A percentile compares a stretch with the other conserved stretches of the same genome.
Conservation (phyloP, 2,797 vertebrate species). For the Kryptolebias ocellatus region DNA sequence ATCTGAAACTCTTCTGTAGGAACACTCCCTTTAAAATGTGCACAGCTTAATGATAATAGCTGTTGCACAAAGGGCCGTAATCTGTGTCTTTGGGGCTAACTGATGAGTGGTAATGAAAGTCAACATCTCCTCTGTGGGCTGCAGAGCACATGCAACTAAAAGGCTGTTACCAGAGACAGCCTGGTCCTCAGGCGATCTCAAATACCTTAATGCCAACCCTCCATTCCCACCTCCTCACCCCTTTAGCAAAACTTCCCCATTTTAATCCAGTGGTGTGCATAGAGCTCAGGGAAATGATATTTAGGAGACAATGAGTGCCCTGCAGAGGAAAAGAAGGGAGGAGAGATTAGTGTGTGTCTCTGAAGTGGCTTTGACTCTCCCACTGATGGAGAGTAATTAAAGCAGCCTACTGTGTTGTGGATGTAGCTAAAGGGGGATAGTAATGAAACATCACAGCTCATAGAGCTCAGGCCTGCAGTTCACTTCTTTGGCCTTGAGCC, state of each 20-base stretch:
- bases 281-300: constrained; percentile 79
- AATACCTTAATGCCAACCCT: constrained; percentile 72
- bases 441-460: constrained; percentile 78
- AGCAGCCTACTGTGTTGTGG: constrained; percentile 76
- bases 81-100: constrained; percentile 61
- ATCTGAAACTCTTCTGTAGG: constrained; percentile 20
- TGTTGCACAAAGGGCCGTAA: constrained; percentile 51
- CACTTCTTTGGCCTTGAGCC: constrained; percentile 57
- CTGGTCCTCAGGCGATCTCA: constrained; percentile 69
- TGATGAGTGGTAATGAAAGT: constrained; percentile 39
- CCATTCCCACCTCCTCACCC: constrained; percentile 57
- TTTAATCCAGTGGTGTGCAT: constrained; percentile 78
- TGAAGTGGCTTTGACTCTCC: constrained; percentile 76
- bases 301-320: constrained; percentile 80
- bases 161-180: constrained; percentile 65
- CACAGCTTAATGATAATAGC: constrained; percentile 54
- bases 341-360: constrained; percentile 75
- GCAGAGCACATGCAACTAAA: constrained; percentile 71
- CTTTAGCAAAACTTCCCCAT: constrained; percentile 74
- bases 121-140: constrained; percentile 56
- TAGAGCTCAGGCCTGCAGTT: constrained; percentile 62
- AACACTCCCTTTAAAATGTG: constrained; percentile 41
- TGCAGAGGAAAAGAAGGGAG: constrained; percentile 75
- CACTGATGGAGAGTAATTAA: constrained; percentile 82
- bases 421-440: constrained; percentile 77